Evolutionary conservation across 2,888 invertebrate genomes (phyloP), one percentile per base, ranked within the genome.

Genomic region (Diadromus collaris): DNA sequence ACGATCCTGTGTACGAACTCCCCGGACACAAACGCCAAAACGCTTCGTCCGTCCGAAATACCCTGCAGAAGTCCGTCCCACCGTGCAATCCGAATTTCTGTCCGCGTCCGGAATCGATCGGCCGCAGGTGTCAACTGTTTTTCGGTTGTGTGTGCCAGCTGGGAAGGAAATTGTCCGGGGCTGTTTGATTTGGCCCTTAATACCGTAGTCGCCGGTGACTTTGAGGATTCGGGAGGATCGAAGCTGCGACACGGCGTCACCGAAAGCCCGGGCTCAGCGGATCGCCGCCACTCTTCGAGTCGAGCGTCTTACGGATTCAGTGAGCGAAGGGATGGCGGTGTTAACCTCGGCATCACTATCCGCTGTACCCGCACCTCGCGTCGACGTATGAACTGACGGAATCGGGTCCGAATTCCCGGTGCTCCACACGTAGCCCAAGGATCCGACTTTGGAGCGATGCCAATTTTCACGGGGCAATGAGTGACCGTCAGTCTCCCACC

Each of bases 401-500:
- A 70, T 67, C 60, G 54, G 24, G 13, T 60, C 27, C 32, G 54
- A 60, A 76, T 61, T 70, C 70, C 61, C 63, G 44, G 41, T 65
- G 56, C 51, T 70, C 65, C 61, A 70, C 44, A 72, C 67, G 70
- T 67, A 70, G 60, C 60, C 54, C 24, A 19, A 27, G 68, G 24
- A 10, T 65, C 56, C 65, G 44, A 74, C 70, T 60, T 44, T 80
- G 79, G 76, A 80, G 46, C 65, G n/a, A 56, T 7, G 79, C 79
- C 79, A 80, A 70, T 65, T 73, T 73, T 34, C 34, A 6, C n/a
- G 27, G 41, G 10, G 38, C 61, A 27, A 38, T 21, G 46, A 60
- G 70, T 74, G 69, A 76, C 73, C 72, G 24, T 73, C 60, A 48
- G 48, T 48, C 38, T 38, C n/a, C 27, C 34, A 6, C 24, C 16